phyloP scores from a whole-genome alignment of 2,797 vertebrate genomes.

The Amblyraja radiata region DNA sequence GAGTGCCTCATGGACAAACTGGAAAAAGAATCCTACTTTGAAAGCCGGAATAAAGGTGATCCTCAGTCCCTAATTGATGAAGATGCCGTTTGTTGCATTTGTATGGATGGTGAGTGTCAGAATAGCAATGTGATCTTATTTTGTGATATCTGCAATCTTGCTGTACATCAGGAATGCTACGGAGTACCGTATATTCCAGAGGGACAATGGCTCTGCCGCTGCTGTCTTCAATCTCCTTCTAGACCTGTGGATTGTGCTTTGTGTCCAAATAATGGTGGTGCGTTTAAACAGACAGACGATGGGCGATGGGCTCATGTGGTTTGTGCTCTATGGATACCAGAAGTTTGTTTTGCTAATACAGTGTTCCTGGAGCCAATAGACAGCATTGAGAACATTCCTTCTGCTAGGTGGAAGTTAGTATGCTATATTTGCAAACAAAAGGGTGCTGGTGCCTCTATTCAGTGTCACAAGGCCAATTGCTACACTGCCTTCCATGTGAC shows the following conservation, averaged over 20 bases:
- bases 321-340: constrained; percentile 98
- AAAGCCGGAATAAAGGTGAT: constrained; percentile 77
- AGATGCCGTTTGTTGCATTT: constrained; percentile 92
- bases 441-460: constrained; percentile 87
- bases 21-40: constrained; percentile 86
- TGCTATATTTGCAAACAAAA: constrained; percentile 96
- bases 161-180: constrained; percentile 96
- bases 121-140: constrained; percentile 98
- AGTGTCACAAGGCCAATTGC: constrained; percentile 98
- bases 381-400: constrained; percentile 88
- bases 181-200: constrained; percentile 97
- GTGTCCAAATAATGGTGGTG: constrained; percentile 92
- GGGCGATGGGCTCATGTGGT: constrained; percentile 97
- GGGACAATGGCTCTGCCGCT: constrained; percentile 96
- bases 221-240: constrained; percentile 90
- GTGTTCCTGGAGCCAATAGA: constrained; percentile 96
- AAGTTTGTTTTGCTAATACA: constrained; percentile 95
- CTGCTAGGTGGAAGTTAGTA: constrained; percentile 91
- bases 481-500: constrained; percentile 96
- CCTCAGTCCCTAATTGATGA: constrained; percentile 83
- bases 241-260: constrained; percentile 91
- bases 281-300: constrained; percentile 96
- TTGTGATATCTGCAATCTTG: constrained; percentile 96
- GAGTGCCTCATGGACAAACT: constrained; percentile 86
- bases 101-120: constrained; percentile 93